Evolutionary conservation across 2,888 invertebrate species (phyloP), one percentile per base, ranked within the genome.

Genomic region (Caenorhabditis parvicauda): DNA sequence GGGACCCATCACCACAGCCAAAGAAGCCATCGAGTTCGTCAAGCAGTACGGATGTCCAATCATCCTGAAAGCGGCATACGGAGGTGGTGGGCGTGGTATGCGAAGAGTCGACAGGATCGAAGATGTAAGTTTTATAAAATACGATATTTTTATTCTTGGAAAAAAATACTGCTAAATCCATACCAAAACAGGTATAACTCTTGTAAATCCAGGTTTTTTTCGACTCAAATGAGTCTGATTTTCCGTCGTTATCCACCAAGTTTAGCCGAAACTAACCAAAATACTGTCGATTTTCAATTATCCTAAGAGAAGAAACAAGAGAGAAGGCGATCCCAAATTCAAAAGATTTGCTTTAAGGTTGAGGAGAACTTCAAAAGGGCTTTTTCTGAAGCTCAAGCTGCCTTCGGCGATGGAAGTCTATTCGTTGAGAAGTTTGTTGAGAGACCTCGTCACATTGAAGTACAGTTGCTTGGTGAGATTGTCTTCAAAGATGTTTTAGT

Each of bases 401-500:
- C 98, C 0, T 99, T 99, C 83, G 98, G 98, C 7, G 91, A 98
- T 83, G 98, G 98, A 0, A 90, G 93, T 32, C 89, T 99, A 89
- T 99, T 98, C 82, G 91, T 99, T 60, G 98, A 98, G 82, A 89
- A 94, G 78, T 99, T 96, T 83, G 93, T 99, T 59, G 96, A 96
- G 82, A 86, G 94, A 64, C 98, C 98, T 0, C 86, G 98, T 24
- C 98, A 99, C 82, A 96, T 99, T 80, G 98, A 98, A 84, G 95
- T 94, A 14, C 93, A 94, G 82, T 84, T 93, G 49, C 83, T 92
- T 56, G 92, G 94, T 75, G 7, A 37, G 50, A 22, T 12, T 41
- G 49, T 17, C 6, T 44, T 47, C 3, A 22, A 2, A 41, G 21
- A 7, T 2, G 7, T 21, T 41, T 25, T 45, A 12, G 2, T n/a